These are phyloP conservation scores for Siderastrea siderea DNA, from an alignment of 92 coral and sea anemone species.

Conservation along the genomic window DNA sequence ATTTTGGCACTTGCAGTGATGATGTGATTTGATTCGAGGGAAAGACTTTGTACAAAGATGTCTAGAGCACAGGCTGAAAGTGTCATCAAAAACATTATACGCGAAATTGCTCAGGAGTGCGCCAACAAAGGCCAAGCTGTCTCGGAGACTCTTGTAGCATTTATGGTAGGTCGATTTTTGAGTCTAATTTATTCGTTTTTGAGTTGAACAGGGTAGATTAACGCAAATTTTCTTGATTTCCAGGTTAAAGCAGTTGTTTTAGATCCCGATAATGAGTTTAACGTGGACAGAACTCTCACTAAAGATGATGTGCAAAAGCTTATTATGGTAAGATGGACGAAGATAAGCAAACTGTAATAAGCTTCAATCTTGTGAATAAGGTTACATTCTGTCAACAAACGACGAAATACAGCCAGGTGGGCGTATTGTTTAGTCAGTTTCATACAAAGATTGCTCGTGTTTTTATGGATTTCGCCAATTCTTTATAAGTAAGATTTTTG, in stretches of 20 bases:
- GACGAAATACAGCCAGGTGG: too few relatives aligned
- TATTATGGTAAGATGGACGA: constrained; percentile 74
- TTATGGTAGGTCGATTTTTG: constrained; percentile 77
- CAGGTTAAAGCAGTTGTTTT: constrained; percentile 98
- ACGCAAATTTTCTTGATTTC: not conserved
- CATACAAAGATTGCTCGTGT: too few relatives aligned
- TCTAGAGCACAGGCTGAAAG: constrained; percentile 99
- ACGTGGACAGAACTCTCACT: constrained; percentile 97
- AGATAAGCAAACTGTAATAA: too few relatives aligned
- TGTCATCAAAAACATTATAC: constrained; percentile 96
- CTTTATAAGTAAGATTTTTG: too few relatives aligned
- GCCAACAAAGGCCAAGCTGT: constrained; percentile 99
- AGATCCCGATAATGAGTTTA: constrained; percentile 98
- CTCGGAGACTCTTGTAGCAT: constrained; percentile 97
- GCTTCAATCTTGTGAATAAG: too few relatives aligned
- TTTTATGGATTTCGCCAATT: too few relatives aligned
- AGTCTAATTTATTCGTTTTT: not conserved
- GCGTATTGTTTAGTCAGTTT: too few relatives aligned
- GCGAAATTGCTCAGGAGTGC: constrained; percentile 99
- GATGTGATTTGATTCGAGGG: constrained; percentile 1
- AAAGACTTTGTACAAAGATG: constrained; percentile 48
- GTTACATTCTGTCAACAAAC: too few relatives aligned
- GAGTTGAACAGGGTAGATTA: not conserved
- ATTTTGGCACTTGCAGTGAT: not conserved
- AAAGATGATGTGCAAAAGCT: constrained; percentile 99